Conservation (phyloP, 1,140 invertebrate species). For the Eupeodes corollae region DNA sequence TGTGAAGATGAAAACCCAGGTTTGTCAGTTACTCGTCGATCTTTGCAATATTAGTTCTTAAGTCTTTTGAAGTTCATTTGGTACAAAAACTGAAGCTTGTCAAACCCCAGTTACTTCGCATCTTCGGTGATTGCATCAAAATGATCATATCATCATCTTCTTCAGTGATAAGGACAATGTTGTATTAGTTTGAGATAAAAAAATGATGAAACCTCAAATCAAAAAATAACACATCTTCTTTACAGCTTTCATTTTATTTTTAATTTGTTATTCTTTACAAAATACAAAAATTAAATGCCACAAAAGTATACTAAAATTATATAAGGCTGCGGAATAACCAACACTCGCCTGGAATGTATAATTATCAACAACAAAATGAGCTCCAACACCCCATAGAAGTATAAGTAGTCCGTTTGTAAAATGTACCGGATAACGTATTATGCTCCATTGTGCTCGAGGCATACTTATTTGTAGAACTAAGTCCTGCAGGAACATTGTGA, state of each 20-base stretch:
- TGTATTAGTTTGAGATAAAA: no score
- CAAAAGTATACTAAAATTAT: constrained; percentile 19
- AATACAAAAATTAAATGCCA: constrained; percentile 34
- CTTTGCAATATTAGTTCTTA: no score
- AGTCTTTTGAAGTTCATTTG: no score
- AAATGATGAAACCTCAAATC: no score
- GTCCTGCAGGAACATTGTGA: constrained; percentile 32
- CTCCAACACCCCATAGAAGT: constrained; percentile 29
- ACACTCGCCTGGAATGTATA: constrained; percentile 31
- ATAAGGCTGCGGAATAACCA: constrained; percentile 21
- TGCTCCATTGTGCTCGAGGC: constrained; percentile 31
- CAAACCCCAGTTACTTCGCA: no score
- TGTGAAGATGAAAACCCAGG: no score
- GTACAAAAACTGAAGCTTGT: no score
- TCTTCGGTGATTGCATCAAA: no score
- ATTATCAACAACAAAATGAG: constrained; percentile 28
- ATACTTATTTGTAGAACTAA: constrained; percentile 31
- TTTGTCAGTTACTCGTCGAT: no score
- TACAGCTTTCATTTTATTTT: not conserved
- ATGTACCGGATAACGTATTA: constrained; percentile 26
- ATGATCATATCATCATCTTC: no score
- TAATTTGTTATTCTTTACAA: constrained; percentile 21
- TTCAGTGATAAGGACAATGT: no score
- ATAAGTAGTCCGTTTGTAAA: constrained; percentile 31
- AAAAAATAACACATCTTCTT: not conserved